A percentile compares a stretch with the other conserved stretches of the same genome.
These are phyloP conservation scores for Dolomedes plantarius DNA, from an alignment of 2,888 invertebrate species.

Conservation along the genomic window DNA sequence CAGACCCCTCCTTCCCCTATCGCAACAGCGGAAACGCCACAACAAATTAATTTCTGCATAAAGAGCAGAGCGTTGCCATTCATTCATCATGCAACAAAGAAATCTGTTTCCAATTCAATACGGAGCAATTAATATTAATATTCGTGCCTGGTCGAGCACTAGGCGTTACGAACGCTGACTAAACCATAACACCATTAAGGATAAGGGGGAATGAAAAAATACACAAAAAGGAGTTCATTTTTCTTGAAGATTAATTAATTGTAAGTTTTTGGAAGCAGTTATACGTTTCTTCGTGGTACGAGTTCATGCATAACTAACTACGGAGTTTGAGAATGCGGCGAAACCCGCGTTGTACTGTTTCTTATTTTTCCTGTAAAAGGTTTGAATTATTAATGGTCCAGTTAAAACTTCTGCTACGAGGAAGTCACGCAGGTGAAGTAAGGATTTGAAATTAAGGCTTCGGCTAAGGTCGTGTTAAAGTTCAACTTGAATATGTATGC, in stretches of 20 bases:
- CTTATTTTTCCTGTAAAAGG: neutral
- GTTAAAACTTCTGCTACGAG: constrained; percentile 6
- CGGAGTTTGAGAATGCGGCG: no score
- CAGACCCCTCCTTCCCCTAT: neutral
- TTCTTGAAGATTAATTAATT: constrained; percentile 15
- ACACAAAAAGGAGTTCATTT: constrained; percentile 3
- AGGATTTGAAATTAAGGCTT: neutral
- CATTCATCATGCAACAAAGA: constrained; percentile 9
- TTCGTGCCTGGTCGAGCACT: constrained; percentile 47
- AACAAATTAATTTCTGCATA: constrained; percentile 65
- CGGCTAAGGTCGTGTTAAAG: neutral
- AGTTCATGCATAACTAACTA: constrained; percentile 13
- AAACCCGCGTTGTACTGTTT: neutral
- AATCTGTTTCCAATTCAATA: constrained; percentile 56
- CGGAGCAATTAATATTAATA: constrained; percentile 68
- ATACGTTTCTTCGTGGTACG: constrained; percentile 1
- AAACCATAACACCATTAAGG: constrained; percentile 63
- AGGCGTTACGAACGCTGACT: constrained; percentile 44
- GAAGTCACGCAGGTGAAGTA: constrained; percentile 5
- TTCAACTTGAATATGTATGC: neutral
- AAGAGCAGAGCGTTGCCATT: constrained; percentile 31
- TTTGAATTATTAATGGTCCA: constrained; percentile 2
- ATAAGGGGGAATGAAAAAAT: constrained; percentile 15
- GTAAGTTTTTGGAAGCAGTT: constrained; percentile 14
- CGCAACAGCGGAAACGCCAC: constrained; percentile 30